Base-by-base conservation (phyloP, 1,140 invertebrate species). In the Listronotus oregonensis region DNA sequence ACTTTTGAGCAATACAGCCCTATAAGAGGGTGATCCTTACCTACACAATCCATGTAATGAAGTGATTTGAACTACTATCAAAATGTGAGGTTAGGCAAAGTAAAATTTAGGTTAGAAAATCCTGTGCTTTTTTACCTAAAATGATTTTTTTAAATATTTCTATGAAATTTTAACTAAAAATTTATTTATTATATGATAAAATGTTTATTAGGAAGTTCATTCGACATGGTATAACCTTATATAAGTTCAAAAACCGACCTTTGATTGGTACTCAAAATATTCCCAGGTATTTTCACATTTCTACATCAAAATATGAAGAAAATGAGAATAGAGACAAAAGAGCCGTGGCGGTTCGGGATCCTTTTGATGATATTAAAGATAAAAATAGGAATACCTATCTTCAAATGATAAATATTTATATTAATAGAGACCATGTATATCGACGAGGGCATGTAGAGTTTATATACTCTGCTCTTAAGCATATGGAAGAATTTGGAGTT, bases 401-500 rank as follows among this genome's bases (percentile, higher is more conserved):
- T 18, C 85, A 89, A 61, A 87, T 91, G 76, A 81, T 95, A 31
- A 85, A 88, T 65, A 85, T 89, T 58, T 95, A 90, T 66, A 79
- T 86, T 69, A 81, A 80, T 10, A 79, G 83, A 56, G 86, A 82
- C 50, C 46, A 85, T 67, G 82, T 80, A 0, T 83, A 86, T 67
- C 82, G 87, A 64, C 81, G 87, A 52, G 93, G 93, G 34, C 92
- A 96, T 79, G 91, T 97, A 0, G 92, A 97, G 73, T 99, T 99
- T 80, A 95, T 99, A 68, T 89, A 93, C 76, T 85, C 90, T 1
- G 95, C 96, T 0, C 75, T 99, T 27, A 87, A 88, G 46, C 85
- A 91, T 70, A 92, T 99, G 91, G 86, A 96, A 70, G 88, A 92
- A 47, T 99, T 94, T 83, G 90, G 90, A 0, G 91, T 96, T 0